phyloP scores from a whole-genome alignment of 30 jellyfish, hydroid and myxozoan genomes.

The Hydractinia echinata region DNA sequence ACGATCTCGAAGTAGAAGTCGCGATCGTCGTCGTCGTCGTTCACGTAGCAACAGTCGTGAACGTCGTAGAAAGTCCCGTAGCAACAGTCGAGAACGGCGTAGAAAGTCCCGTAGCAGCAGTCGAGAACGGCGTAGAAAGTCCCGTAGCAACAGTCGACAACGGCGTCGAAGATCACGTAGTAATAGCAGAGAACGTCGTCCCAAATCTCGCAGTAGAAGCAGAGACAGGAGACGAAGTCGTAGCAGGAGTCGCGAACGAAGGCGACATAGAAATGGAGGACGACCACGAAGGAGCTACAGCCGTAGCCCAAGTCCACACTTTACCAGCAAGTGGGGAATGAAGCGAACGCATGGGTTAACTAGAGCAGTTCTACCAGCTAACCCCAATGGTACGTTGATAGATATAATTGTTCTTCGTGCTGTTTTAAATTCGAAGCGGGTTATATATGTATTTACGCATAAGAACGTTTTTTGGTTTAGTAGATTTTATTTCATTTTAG shows the following conservation, averaged over 20 bases:
- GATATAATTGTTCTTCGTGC: background rate
- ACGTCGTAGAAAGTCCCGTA: constrained; percentile 27
- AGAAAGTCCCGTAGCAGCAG: constrained; percentile 34
- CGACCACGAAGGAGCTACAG: constrained; percentile 33
- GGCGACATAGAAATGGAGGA: constrained; percentile 15
- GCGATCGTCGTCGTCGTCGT: constrained; percentile 25
- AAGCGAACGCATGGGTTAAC: constrained; percentile 52
- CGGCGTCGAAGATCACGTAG: constrained; percentile 36
- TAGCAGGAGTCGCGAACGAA: constrained; percentile 22
- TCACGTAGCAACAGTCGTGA: constrained; percentile 31
- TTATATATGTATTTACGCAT: too few species aligned
- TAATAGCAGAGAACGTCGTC: constrained; percentile 28
- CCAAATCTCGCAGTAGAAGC: constrained; percentile 37
- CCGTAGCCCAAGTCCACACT: constrained; percentile 63
- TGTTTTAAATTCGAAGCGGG: background rate
- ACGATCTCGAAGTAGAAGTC: constrained; percentile 35
- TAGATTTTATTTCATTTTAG: constrained; percentile 25
- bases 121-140: constrained; percentile 19
- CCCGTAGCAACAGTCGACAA: constrained; percentile 30
- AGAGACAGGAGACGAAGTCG: constrained; percentile 15
- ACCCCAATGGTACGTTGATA: background rate
- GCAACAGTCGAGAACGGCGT: constrained; percentile 21
- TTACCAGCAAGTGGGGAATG: constrained; percentile 26
- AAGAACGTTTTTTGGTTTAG: too few species aligned
- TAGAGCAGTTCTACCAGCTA: constrained; percentile 69